Conservation (phyloP, 2,888 invertebrate genomes). For the Philaethria dido region DNA sequence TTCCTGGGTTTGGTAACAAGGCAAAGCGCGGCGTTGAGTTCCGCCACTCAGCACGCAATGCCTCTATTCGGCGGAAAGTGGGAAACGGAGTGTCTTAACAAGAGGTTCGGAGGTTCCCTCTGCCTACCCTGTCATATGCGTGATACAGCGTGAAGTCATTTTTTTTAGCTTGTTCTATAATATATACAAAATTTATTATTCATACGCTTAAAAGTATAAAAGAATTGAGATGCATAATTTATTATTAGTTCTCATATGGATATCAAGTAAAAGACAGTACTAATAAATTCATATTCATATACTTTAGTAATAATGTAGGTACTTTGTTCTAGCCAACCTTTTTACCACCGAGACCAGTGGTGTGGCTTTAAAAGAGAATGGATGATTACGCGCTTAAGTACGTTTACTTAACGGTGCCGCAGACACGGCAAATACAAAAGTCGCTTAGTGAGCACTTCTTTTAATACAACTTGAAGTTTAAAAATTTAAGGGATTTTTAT, state of each 20-base stretch:
- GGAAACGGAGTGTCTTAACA: no score
- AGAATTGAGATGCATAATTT: no score
- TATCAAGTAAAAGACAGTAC: neutral
- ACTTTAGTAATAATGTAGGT: neutral
- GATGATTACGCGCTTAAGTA: constrained; percentile 16
- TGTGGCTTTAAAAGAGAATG: constrained; percentile 18
- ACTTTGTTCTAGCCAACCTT: constrained; percentile 5
- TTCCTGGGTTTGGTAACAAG: no score
- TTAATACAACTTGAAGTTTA: neutral
- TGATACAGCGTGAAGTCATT: no score
- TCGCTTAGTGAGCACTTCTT: neutral
- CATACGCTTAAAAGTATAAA: no score
- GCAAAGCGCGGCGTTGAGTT: no score
- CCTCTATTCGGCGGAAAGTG: no score
- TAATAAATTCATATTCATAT: neutral
- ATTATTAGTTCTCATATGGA: neutral
- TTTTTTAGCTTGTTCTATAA: no score
- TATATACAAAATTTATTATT: no score
- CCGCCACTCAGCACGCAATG: no score
- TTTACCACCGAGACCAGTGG: constrained; percentile 1
- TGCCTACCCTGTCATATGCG: no score
- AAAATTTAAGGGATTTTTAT: neutral
- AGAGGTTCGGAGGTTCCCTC: no score
- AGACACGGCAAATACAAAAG: constrained; percentile 7
- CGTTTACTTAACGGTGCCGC: constrained; percentile 4